Conservation (phyloP, 1,140 invertebrate genomes). For the Drosophila obscura region DNA sequence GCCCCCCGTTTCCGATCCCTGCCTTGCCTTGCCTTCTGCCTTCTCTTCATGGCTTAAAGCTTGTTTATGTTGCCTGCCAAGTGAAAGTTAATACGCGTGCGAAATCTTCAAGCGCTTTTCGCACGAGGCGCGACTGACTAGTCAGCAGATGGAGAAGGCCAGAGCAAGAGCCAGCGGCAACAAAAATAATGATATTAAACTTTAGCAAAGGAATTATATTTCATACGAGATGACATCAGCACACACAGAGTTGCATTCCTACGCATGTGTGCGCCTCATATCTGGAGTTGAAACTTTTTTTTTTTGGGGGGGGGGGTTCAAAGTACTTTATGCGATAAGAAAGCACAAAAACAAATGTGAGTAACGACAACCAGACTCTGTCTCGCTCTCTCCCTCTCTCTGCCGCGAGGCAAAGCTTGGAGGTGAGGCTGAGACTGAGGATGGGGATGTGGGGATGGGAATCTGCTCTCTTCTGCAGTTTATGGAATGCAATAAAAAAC, state of each 20-base stretch:
- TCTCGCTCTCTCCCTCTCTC: neutral
- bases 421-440: neutral
- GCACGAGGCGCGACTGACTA: constrained; percentile 22
- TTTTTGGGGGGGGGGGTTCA: constrained; percentile 28
- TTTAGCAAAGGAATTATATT: constrained; percentile 74
- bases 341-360: constrained; percentile 25
- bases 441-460: neutral
- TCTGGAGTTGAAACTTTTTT: constrained; percentile 37
- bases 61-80: constrained; percentile 68
- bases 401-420: neutral
- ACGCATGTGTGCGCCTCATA: constrained; percentile 15
- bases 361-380: constrained; percentile 16
- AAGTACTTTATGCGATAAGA: constrained; percentile 49
- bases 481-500: constrained; percentile 79
- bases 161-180: constrained; percentile 11
- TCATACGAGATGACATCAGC: constrained; percentile 74
- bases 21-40: neutral
- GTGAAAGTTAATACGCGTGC: constrained; percentile 77
- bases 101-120: constrained; percentile 62
- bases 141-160: neutral
- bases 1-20: neutral
- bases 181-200: constrained; percentile 58
- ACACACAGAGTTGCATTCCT: constrained; percentile 49
- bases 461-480: constrained; percentile 44
- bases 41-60: constrained; percentile 51